Conservation (phyloP, 2,797 vertebrate species). For the Eurystomus glaucurus region DNA sequence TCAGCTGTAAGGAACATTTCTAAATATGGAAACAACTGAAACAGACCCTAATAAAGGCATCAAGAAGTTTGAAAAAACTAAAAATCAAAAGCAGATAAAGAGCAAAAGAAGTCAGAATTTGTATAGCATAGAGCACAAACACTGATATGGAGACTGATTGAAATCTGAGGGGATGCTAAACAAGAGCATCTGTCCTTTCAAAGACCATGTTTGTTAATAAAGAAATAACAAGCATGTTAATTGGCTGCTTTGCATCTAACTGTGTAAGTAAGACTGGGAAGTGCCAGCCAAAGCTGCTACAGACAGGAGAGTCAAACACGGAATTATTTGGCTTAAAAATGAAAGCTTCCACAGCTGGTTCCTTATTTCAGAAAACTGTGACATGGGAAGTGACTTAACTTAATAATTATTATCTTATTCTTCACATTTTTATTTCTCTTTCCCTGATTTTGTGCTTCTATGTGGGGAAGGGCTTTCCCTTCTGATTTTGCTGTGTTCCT, state of each 20-base stretch:
- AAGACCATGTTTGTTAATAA: conserved; percentile 24
- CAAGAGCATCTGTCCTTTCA: conserved; percentile 52
- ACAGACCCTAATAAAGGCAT: background rate
- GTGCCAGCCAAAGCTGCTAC: conserved; percentile 38
- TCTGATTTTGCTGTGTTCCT: conserved; percentile 45
- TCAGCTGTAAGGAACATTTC: background rate
- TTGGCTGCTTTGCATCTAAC: conserved; percentile 11
- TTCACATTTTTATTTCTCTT: background rate
- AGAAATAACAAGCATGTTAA: background rate
- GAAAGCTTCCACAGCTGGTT: background rate
- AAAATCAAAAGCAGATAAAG: conserved; percentile 17
- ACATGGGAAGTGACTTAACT: background rate
- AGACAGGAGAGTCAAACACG: background rate
- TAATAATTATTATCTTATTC: conserved; percentile 4
- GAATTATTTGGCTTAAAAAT: background rate
- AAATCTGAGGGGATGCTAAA: conserved; percentile 6
- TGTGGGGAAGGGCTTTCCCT: conserved; percentile 20
- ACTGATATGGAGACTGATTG: background rate
- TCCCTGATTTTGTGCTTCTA: conserved; percentile 8
- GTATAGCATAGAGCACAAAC: background rate
- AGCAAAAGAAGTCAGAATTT: conserved; percentile 11
- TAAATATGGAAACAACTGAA: background rate
- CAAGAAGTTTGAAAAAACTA: background rate
- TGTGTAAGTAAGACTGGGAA: conserved; percentile 26
- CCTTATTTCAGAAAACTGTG: background rate